phyloP scores from a whole-genome alignment of 2,888 invertebrate species.

The Micropterix aruncella region DNA sequence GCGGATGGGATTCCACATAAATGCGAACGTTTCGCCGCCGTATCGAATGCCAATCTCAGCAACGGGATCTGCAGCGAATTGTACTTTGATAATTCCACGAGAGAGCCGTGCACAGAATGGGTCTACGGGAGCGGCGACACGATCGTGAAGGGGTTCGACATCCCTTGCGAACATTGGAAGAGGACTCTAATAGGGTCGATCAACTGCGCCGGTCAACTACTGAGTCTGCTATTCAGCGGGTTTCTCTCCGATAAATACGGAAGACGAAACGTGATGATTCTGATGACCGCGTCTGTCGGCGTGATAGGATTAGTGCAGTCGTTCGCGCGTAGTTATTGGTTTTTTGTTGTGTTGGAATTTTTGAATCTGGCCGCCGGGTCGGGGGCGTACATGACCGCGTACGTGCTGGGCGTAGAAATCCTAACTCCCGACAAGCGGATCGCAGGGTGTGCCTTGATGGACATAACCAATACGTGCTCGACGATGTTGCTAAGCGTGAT shows the following conservation, averaged over 20 bases:
- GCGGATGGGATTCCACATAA: constrained; percentile 6
- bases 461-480: constrained; percentile 4
- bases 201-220: constrained; percentile 43
- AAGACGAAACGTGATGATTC: constrained; percentile 29
- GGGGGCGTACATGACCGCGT: constrained; percentile 37
- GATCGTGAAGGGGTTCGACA: constrained; percentile 18
- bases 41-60: neutral
- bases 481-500: constrained; percentile 4
- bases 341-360: constrained; percentile 36
- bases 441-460: constrained; percentile 6
- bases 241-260: constrained; percentile 41
- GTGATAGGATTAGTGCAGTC: constrained; percentile 32
- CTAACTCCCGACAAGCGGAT: constrained; percentile 6
- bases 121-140: constrained; percentile 9
- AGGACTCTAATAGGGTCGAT: constrained; percentile 46
- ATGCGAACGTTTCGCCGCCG: constrained; percentile 7
- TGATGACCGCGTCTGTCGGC: constrained; percentile 28
- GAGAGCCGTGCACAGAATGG: constrained; percentile 5
- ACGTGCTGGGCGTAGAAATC: constrained; percentile 19
- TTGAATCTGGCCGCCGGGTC: constrained; percentile 34
- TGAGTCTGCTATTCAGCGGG: constrained; percentile 42
- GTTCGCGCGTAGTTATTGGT: constrained; percentile 32
- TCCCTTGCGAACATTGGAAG: constrained; percentile 43
- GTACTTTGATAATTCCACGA: neutral
- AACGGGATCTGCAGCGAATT: neutral